Evolutionary conservation across 2,113 vertebrate species (phyloP).

Genomic region (Dasyurus viverrinus): DNA sequence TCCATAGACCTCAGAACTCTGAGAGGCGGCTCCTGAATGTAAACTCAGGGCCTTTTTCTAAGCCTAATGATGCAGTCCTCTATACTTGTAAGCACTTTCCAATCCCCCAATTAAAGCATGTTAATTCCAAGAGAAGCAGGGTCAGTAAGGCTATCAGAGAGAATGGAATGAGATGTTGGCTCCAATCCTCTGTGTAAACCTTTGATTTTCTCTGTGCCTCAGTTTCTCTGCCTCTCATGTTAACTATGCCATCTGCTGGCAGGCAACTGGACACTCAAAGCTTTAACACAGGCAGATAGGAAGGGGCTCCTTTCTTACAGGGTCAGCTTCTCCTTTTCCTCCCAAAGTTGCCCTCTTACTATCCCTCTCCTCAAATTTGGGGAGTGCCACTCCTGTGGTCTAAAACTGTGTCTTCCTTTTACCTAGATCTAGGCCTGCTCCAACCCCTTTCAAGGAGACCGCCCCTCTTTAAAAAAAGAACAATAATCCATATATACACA

Average conservation of each 20-base stretch:
- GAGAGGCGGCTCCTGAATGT: not conserved
- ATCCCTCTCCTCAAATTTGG: constrained; percentile 13
- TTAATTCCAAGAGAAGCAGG: not conserved
- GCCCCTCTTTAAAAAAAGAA: constrained; percentile 31
- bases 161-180: not conserved
- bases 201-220: not conserved
- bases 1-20: not conserved
- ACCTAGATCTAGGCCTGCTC: constrained; percentile 2
- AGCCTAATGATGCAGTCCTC: not conserved
- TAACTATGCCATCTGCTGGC: not conserved
- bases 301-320: not conserved
- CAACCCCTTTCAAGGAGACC: constrained; percentile 35
- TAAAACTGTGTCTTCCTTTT: constrained; percentile 36
- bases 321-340: not conserved
- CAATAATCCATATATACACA: not conserved
- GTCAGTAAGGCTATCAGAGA: not conserved
- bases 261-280: not conserved
- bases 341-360: not conserved
- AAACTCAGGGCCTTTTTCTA: not conserved
- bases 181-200: not conserved
- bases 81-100: not conserved
- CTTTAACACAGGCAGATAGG: not conserved
- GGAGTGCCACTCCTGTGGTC: constrained; percentile 58
- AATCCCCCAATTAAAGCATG: not conserved
- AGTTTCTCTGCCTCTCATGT: not conserved